phyloP scores from a whole-genome alignment of 2,797 vertebrate species.

The Macropodus opercularis region DNA sequence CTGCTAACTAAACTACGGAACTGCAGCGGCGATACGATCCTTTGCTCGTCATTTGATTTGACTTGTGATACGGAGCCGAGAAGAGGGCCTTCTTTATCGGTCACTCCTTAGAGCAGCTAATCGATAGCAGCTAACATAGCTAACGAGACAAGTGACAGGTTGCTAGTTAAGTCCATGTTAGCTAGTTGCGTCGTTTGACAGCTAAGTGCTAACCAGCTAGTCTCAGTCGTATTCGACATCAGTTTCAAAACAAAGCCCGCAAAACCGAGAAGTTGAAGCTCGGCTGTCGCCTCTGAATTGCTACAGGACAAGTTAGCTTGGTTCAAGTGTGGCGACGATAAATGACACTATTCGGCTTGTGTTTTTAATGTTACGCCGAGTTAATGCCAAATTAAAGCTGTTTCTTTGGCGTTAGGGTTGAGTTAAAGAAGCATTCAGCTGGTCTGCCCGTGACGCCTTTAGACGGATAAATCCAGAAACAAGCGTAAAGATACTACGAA shows the following conservation, averaged over 20 bases:
- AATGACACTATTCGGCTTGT: not conserved
- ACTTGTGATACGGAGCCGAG: constrained; percentile 24
- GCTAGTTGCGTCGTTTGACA: constrained; percentile 72
- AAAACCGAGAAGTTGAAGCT: constrained; percentile 50
- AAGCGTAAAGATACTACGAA: not conserved
- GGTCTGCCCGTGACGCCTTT: constrained; percentile 19
- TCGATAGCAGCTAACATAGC: constrained; percentile 3
- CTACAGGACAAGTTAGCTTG: constrained; percentile 2
- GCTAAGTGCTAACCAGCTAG: constrained; percentile 77
- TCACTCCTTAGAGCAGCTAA: not conserved
- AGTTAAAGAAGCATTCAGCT: constrained; percentile 41
- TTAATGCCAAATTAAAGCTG: constrained; percentile 15
- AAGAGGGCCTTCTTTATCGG: constrained; percentile 20
- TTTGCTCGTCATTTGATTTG: constrained; percentile 24
- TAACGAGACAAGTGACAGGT: constrained; percentile 34
- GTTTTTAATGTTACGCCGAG: not conserved
- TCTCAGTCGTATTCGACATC: constrained; percentile 59
- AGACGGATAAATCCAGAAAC: constrained; percentile 15
- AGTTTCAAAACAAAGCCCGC: constrained; percentile 79
- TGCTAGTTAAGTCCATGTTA: constrained; percentile 50
- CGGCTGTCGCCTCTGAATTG: constrained; percentile 37
- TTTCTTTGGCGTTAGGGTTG: constrained; percentile 19
- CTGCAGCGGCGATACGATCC: constrained; percentile 21
- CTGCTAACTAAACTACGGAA: constrained; percentile 71
- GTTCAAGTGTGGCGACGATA: not conserved